Evolutionary conservation across 2,113 vertebrate genomes (phyloP).

Genomic region (Helogale parvula): DNA sequence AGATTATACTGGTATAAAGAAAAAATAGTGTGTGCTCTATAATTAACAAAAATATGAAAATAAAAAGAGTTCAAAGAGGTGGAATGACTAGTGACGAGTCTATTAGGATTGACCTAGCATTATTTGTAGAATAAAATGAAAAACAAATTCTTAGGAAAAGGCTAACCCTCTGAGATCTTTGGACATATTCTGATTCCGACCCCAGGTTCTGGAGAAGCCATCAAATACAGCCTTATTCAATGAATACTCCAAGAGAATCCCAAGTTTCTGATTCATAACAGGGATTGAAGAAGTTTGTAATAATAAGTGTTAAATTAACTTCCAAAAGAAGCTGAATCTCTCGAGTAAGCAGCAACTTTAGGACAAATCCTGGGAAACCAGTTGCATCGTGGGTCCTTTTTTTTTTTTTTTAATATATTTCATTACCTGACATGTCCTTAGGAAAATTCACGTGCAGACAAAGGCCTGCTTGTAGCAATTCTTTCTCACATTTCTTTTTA

Average conservation of each 20-base stretch:
- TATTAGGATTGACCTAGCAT: background rate
- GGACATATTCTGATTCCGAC: background rate
- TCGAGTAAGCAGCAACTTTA: background rate
- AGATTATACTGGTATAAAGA: background rate
- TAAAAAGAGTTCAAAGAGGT: background rate
- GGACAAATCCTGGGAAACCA: conserved; percentile 5
- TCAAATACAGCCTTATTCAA: background rate
- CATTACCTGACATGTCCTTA: background rate
- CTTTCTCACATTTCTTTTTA: background rate
- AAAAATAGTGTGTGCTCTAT: background rate
- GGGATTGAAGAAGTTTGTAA: background rate
- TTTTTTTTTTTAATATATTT: background rate
- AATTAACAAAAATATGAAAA: conserved; percentile 20
- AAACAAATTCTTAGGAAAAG: background rate
- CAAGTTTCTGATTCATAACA: conserved; percentile 8
- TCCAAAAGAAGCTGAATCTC: background rate
- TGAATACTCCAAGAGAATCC: background rate
- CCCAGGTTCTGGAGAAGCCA: background rate
- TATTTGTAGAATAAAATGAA: background rate
- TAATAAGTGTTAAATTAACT: background rate
- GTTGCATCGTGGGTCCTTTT: background rate
- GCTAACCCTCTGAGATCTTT: background rate
- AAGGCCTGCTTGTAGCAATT: background rate
- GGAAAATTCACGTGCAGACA: background rate
- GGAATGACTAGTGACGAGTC: background rate